Evolutionary conservation across 2,797 vertebrate genomes (phyloP), one percentile per base, ranked within the genome.

Genomic region (Crax fasciolata): DNA sequence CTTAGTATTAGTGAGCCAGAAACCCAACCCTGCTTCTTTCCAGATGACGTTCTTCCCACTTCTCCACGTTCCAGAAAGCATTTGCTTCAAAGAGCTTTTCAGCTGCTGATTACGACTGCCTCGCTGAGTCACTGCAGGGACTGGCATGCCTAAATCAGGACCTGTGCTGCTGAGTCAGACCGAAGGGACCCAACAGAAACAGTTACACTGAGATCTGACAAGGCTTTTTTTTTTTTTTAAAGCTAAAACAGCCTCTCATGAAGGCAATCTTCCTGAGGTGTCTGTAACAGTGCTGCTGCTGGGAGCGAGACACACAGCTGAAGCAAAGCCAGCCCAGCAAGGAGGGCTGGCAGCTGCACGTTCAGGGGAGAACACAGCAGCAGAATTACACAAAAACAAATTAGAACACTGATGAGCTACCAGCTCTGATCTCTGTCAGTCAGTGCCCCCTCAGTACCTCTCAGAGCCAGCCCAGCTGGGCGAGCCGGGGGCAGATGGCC

Each of bases 141-240:
- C 70, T 81, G 74, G 4, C 54, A 44, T 23, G 32, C 6, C 90
- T 89, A 63, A 88, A 83, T 54, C 93, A 23, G 87, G 88, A 23
- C 54, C 73, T 7, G 59, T 24, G 86, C 88, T 97, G 94, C 96
- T 94, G 94, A 97, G 92, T 96, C 97, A 97, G 95, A 63, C 21
- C 1, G 0, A 55, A 67, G 85, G 10, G n/a, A 68, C 70, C 46
- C 86, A 48, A 63, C 86, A 73, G 80, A 35, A 88, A 84, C 65
- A 51, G 75, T 76, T 39, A 39, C 9, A 0, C 55, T 24, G 78
- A 90, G 54, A 10, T 15, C 86, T 61, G 77, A 82, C 82, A 20
- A 6, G 3, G 72, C 66, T 21, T 51, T 73, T 49, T 16, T 25
- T 48, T 48, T 9, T 48, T 48, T 13, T 48, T 48, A 5, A 28